Evolutionary conservation across 2,797 vertebrate species (phyloP).

Genomic region (Pampus argenteus): DNA sequence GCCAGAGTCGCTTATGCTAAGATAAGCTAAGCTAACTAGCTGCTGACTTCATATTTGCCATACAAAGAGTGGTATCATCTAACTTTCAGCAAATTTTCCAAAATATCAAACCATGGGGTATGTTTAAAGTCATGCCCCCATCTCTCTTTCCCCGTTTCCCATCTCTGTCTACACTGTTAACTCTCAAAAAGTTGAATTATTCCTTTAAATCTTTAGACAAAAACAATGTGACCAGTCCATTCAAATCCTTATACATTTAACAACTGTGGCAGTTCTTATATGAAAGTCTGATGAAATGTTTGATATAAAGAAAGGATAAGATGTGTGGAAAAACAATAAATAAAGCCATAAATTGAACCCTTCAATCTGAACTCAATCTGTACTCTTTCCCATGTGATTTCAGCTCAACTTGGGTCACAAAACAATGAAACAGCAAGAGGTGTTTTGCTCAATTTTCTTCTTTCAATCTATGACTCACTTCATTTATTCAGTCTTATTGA

Average conservation of each 20-base stretch:
- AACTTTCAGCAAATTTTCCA: background rate
- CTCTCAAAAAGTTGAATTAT: background rate
- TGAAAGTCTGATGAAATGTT: background rate
- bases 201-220: background rate
- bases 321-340: background rate
- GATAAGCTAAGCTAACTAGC: constrained; percentile 2
- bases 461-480: constrained; percentile 63
- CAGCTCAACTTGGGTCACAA: constrained; percentile 56
- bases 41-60: background rate
- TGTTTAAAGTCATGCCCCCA: too few relatives aligned
- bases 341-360: constrained; percentile 47
- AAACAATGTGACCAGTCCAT: background rate
- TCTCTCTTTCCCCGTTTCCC: too few relatives aligned
- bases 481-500: constrained; percentile 76
- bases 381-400: constrained; percentile 37
- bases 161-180: too few relatives aligned
- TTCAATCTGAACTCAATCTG: constrained; percentile 46
- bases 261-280: background rate
- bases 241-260: background rate
- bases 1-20: background rate
- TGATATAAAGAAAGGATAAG: background rate
- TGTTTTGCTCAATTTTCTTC: constrained; percentile 60
- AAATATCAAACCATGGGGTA: background rate
- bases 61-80: background rate
- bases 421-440: constrained; percentile 53